Conservation (phyloP, 2,888 invertebrate species). For the Alsophila aescularia region DNA sequence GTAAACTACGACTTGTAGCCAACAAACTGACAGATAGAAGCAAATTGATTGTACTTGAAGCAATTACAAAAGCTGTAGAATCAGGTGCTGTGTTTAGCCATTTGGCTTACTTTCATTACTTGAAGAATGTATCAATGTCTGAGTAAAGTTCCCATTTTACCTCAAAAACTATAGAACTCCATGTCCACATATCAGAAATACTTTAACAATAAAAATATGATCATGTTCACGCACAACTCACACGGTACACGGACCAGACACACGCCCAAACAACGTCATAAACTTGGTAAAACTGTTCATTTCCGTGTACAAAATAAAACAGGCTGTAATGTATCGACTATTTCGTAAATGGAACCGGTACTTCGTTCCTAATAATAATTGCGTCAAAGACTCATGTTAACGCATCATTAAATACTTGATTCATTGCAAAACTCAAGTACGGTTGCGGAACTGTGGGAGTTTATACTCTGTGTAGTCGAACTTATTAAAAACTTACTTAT, state of each 20-base stretch:
- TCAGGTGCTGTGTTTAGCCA: too few species aligned
- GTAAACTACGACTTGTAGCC: too few species aligned
- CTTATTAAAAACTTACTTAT: too few species aligned
- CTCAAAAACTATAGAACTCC: not conserved
- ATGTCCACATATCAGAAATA: not conserved
- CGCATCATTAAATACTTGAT: slow-evolving; percentile 12
- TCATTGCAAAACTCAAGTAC: slow-evolving; percentile 9
- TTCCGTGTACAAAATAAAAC: slow-evolving; percentile 22
- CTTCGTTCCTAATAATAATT: slow-evolving; percentile 17
- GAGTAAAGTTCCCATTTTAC: not conserved
- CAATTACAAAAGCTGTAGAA: too few species aligned
- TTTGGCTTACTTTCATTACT: too few species aligned
- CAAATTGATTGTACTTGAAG: too few species aligned
- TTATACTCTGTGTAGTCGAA: not conserved
- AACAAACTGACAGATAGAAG: too few species aligned
- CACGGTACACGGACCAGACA: slow-evolving; percentile 5
- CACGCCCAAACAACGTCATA: slow-evolving; percentile 22
- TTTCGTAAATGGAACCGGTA: slow-evolving; percentile 28
- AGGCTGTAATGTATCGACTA: slow-evolving; percentile 15
- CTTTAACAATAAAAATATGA: slow-evolving; percentile 4
- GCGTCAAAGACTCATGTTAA: slow-evolving; percentile 16
- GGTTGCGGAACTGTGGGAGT: slow-evolving; percentile 3
- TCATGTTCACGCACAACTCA: slow-evolving; percentile 10
- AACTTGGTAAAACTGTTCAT: slow-evolving; percentile 24
- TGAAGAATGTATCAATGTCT: not conserved